These are phyloP conservation scores for Vidua macroura DNA, from an alignment of 2,113 vertebrate species.

Conservation along the genomic window DNA sequence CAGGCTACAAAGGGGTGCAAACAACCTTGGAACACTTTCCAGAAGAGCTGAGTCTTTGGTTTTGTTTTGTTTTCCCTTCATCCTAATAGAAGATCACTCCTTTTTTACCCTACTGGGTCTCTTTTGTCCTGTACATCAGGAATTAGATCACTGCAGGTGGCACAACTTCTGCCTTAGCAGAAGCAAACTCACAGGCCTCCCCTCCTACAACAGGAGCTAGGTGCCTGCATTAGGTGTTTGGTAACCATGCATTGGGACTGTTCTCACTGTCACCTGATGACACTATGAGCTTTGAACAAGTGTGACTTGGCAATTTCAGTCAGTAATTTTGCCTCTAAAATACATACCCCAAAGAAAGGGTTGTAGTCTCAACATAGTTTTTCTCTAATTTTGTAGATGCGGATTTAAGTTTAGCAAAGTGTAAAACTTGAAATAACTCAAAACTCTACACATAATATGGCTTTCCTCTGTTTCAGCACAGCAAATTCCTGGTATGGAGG, in stretches of 20 bases:
- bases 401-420: neutral
- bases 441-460: neutral
- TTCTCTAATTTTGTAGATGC: neutral
- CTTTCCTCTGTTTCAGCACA: neutral
- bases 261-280: neutral
- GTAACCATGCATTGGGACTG: neutral
- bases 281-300: neutral
- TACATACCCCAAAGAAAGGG: neutral
- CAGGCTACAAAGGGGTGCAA: neutral
- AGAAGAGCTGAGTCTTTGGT: neutral
- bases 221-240: neutral
- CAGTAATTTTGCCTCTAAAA: neutral
- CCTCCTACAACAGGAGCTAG: rapidly evolving
- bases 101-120: neutral
- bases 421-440: neutral
- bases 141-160: neutral
- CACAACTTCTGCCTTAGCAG: neutral
- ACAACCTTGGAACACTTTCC: neutral
- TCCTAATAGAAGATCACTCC: neutral
- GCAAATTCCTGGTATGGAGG: neutral
- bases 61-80: neutral
- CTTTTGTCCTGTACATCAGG: neutral
- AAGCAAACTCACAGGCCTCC: neutral
- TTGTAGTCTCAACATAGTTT: neutral
- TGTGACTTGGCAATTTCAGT: rapidly evolving